phyloP scores from a whole-genome alignment of 2,113 vertebrate genomes.

The Emydocephalus ijimae region DNA sequence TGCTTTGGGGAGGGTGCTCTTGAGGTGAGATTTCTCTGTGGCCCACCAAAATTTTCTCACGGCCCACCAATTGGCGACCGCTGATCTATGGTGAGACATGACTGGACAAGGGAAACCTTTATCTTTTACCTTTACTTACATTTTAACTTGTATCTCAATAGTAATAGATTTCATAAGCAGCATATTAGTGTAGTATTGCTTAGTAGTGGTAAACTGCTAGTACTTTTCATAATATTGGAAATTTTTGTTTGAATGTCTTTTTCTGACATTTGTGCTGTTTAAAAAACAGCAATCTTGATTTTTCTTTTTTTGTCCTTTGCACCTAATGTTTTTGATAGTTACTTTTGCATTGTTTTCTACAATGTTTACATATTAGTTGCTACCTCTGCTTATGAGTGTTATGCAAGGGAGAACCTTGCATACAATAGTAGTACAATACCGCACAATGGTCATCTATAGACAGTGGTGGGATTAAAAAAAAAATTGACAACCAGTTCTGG shows the following conservation, averaged over 20 bases:
- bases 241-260: neutral
- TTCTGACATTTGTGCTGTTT: neutral
- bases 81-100: neutral
- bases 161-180: neutral
- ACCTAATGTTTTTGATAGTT: neutral
- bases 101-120: neutral
- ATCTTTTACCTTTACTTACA: neutral
- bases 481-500: too few species aligned
- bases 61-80: too few species aligned
- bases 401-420: neutral
- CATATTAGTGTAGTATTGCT: neutral
- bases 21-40: too few species aligned
- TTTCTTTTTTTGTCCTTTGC: neutral
- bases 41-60: too few species aligned
- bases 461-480: too few species aligned
- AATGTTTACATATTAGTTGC: neutral
- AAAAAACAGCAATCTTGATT: neutral
- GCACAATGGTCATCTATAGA: neutral
- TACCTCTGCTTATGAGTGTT: neutral
- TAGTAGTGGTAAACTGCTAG: neutral
- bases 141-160: neutral
- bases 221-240: neutral
- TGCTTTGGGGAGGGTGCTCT: too few species aligned
- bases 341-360: neutral
- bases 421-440: neutral